Base-by-base conservation (phyloP, 2,888 invertebrate genomes). In the Dryococelus australis region DNA sequence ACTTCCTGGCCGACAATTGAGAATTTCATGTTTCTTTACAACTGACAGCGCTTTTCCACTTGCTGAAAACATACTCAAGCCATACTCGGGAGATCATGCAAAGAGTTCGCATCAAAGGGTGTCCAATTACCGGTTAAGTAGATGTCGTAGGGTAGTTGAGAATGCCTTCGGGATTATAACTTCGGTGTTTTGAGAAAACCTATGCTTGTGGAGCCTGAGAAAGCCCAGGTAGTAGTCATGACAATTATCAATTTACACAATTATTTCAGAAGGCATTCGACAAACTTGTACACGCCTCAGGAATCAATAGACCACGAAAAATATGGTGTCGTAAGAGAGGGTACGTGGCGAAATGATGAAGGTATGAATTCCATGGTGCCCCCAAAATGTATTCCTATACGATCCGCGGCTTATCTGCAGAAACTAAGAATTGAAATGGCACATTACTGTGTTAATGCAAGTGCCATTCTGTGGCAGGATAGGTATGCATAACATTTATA, bases 1-100 rank as follows among this genome's bases (percentile, higher is more conserved):
- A 65, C 65, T 65, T 24, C 65, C 65, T 16, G 65, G 3, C 20
- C 65, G 65, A 24, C n/a, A 16, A 24, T 24, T 65, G 65, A 2
- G n/a, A 65, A 65, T 65, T 24, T n/a, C 65, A 24, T 65, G 90
- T 89, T 90, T 2, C n/a, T 65, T 65, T 65, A n/a, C 65, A 65
- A n/a, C 20, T 3, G 65, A 65, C n/a, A 65, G 65, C n/a, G 65
- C 65, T 16, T 3, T 65, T 65, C 20, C 65, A 24, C 65, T 65
- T 24, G n/a, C 20, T 65, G 3, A 65, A 65, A 65, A 65, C 65
- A 16, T 65, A 16, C 16, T 65, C 20, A 65, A 65, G 3, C 65
- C 65, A 65, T 65, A 65, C 65, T n/a, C 3, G 16, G 65, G 65
- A 24, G 2, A 65, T n/a, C n/a, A 24, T 65, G 65, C 65, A 0